These are phyloP conservation scores for Villa cingulata DNA, from an alignment of 2,888 invertebrate species.

Conservation along the genomic window DNA sequence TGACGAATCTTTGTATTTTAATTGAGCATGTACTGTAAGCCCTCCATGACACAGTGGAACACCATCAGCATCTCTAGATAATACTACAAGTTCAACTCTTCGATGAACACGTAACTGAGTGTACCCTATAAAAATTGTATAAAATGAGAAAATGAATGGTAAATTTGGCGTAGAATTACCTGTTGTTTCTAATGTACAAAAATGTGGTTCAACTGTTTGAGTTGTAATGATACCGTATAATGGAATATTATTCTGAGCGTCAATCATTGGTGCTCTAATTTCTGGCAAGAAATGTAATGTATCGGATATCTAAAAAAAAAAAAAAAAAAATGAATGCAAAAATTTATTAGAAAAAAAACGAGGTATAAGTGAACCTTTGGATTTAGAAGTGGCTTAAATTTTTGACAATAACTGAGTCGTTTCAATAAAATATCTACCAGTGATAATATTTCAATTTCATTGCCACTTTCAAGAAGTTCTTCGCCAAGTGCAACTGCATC, in stretches of 20 bases:
- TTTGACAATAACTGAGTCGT: slow-evolving; percentile 49
- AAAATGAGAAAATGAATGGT: slow-evolving; percentile 4
- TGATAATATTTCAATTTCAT: slow-evolving; percentile 56
- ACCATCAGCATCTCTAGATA: slow-evolving; percentile 48
- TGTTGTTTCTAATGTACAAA: slow-evolving; percentile 42
- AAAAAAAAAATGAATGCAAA: not conserved
- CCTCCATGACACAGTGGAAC: slow-evolving; percentile 54
- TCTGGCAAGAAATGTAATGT: slow-evolving; percentile 42
- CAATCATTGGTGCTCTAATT: slow-evolving; percentile 37
- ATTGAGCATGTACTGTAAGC: slow-evolving; percentile 43
- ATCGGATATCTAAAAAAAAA: slow-evolving; percentile 30
- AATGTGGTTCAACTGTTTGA: slow-evolving; percentile 46
- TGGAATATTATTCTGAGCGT: slow-evolving; percentile 35
- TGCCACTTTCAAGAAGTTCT: slow-evolving; percentile 49
- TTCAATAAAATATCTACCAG: slow-evolving; percentile 50
- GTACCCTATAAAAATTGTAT: slow-evolving; percentile 18
- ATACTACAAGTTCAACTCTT: slow-evolving; percentile 45
- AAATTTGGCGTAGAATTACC: slow-evolving; percentile 13
- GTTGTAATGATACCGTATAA: slow-evolving; percentile 47
- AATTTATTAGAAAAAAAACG: not conserved
- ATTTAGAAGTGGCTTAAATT: slow-evolving; percentile 38
- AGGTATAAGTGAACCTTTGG: slow-evolving; percentile 26
- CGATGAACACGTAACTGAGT: slow-evolving; percentile 45
- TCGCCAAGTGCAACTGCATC: slow-evolving; percentile 51
- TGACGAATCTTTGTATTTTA: slow-evolving; percentile 41